Base-by-base conservation (phyloP, 2,888 invertebrate species). In the Deilephila elpenor region DNA sequence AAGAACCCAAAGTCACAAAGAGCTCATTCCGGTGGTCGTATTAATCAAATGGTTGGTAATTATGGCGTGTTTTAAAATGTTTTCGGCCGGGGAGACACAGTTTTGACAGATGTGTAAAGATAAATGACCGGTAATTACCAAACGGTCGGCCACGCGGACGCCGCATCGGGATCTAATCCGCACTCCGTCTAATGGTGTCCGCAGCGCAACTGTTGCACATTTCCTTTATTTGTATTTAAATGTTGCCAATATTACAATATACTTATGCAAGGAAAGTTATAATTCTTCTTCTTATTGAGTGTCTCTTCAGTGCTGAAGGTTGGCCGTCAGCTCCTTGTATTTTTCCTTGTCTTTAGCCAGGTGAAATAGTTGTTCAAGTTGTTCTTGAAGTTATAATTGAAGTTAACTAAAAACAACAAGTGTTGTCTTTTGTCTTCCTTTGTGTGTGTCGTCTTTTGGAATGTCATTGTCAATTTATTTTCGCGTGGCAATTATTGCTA, bases 71-170 rank as follows among this genome's bases (percentile, higher is more conserved):
- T 90, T 89, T 88, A 88, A 89, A 91, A 91, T 91, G 90, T 90
- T 93, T 91, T 91, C 83, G 85, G 53, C 91, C 83, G 85, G 67
- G 73, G 82, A 89, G 93, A 93, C 93, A 93, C 87, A 89, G 90
- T 94, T 94, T 93, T 93, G 93, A 93, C 93, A 92, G 90, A 89
- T 87, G 88, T 80, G 83, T 83, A 83, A 90, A 91, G 92, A 94
- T 94, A 90, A 91, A 93, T 93, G 93, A 92, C 88, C 86, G 84
- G 82, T 92, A 74, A 74, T 74, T 74, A 71, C 59, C 29, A 62
- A 70, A 60, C 56, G 61, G 73, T 74, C 73, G 34, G 73, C 20
- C 34, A 67, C 62, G 62, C 62, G 72, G 53, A 7, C 51, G n/a
- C 29, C 56, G 56, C 56, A 6, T n/a, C n/a, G 59, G 73, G 56